phyloP scores from a whole-genome alignment of 2,113 vertebrate species.

The Barbus barbus region DNA sequence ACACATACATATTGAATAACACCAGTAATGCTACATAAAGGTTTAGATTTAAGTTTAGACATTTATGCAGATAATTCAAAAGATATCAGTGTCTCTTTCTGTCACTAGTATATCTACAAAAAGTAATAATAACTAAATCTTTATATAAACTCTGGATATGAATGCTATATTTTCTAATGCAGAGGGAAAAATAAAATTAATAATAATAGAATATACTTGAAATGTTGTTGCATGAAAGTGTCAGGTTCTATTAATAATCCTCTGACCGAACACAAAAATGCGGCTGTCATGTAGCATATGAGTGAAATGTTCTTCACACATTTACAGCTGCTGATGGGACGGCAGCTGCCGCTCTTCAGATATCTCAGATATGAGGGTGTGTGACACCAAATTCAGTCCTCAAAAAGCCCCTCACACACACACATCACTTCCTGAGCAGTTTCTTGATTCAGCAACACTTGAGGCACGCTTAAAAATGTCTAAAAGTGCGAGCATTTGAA shows the following conservation, averaged over 20 bases:
- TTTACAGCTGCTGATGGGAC: conserved; percentile 14
- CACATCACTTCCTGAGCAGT: background rate
- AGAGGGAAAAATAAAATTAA: too few species aligned
- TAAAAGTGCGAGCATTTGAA: background rate
- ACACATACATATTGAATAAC: background rate
- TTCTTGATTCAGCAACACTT: background rate
- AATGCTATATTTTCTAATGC: background rate
- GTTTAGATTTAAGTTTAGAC: background rate
- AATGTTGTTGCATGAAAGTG: background rate
- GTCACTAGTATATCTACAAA: background rate
- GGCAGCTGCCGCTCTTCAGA: conserved; percentile 25
- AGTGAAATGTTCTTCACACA: conserved; percentile 25
- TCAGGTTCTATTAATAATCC: background rate
- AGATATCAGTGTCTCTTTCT: background rate
- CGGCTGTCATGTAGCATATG: conserved; percentile 31
- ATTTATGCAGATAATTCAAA: background rate
- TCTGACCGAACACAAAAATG: background rate
- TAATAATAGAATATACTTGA: background rate
- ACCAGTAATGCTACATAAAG: background rate
- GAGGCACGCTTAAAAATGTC: background rate
- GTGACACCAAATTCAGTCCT: conserved; percentile 14
- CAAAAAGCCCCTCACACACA: background rate
- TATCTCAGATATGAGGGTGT: conserved; percentile 44
- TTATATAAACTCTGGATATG: background rate
- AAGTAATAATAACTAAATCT: background rate